These are phyloP conservation scores for Hemibagrus guttatus DNA, from an alignment of 2,797 vertebrate genomes.

Conservation along the genomic window DNA sequence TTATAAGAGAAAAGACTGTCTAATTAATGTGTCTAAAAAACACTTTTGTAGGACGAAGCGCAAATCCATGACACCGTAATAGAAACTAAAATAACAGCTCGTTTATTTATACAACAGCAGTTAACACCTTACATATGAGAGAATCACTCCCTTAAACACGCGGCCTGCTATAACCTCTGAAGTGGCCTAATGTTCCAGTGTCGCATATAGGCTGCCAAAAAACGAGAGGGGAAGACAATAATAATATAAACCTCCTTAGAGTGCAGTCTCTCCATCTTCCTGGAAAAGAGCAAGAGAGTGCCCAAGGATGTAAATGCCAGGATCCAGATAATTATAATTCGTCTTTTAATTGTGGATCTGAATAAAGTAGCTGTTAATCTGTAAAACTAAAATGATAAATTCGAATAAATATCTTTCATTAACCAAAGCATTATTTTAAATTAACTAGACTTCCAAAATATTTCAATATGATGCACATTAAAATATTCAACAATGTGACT, in stretches of 20 bases:
- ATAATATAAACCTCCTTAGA: not conserved
- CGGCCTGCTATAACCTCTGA: not conserved
- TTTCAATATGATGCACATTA: not conserved
- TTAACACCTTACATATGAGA: conserved; percentile 73
- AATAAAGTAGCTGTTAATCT: not conserved
- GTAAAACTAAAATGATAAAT: not conserved
- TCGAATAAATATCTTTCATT: not conserved
- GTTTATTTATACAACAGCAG: conserved; percentile 77
- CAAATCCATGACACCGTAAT: conserved; percentile 74
- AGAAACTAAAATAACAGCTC: conserved; percentile 75
- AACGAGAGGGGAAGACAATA: not conserved
- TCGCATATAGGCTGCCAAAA: conserved; percentile 7
- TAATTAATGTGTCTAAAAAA: not conserved
- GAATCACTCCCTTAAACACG: conserved; percentile 45
- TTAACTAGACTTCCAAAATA: not conserved
- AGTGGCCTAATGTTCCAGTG: conserved; percentile 11
- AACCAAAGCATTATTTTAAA: not conserved
- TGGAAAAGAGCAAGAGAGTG: not conserved
- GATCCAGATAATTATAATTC: not conserved
- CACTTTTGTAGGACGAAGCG: conserved; percentile 61
- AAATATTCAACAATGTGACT: not conserved
- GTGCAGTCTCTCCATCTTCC: not conserved
- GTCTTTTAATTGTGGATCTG: not conserved
- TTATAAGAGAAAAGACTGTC: conserved; percentile 9
- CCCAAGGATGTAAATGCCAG: not conserved